Evolutionary conservation across 2,888 invertebrate species (phyloP).

Genomic region (Cecidostiba fungosa): DNA sequence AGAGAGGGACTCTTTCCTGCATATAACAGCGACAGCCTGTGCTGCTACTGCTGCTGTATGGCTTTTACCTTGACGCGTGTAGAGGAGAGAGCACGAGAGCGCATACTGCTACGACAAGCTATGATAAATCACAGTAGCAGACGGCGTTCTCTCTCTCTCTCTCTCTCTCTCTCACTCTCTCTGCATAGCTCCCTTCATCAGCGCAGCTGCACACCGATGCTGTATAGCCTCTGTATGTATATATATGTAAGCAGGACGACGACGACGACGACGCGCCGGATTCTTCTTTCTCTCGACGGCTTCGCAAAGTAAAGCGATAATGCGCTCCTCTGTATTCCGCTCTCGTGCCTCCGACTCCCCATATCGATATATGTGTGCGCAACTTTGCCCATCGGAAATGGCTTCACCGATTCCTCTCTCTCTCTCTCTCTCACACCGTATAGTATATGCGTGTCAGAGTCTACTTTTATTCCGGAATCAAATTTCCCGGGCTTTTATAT

Average conservation of each 20-base stretch:
- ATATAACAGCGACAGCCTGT: background rate
- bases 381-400: slow-evolving; percentile 72
- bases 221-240: background rate
- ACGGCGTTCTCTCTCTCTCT: background rate
- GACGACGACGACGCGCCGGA: slow-evolving; percentile 59
- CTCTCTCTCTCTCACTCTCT: background rate
- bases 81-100: slow-evolving; percentile 25
- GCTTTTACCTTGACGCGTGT: slow-evolving; percentile 30
- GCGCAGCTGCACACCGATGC: background rate
- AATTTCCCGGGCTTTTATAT: slow-evolving; percentile 73
- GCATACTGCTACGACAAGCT: slow-evolving; percentile 39
- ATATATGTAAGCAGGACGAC: slow-evolving; percentile 58
- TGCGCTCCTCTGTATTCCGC: slow-evolving; percentile 79
- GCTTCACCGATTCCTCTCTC: slow-evolving; percentile 78
- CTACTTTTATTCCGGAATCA: slow-evolving; percentile 79
- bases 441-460: slow-evolving; percentile 71
- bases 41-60: too few relatives aligned
- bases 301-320: slow-evolving; percentile 76
- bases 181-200: background rate
- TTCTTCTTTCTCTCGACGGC: slow-evolving; percentile 36
- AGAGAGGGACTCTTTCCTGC: background rate
- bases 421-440: background rate
- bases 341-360: slow-evolving; percentile 76
- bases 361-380: slow-evolving; percentile 76
- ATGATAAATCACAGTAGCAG: slow-evolving; percentile 56